Conservation (phyloP, 2,888 invertebrate genomes). For the Rhamphomyia laevipes region DNA sequence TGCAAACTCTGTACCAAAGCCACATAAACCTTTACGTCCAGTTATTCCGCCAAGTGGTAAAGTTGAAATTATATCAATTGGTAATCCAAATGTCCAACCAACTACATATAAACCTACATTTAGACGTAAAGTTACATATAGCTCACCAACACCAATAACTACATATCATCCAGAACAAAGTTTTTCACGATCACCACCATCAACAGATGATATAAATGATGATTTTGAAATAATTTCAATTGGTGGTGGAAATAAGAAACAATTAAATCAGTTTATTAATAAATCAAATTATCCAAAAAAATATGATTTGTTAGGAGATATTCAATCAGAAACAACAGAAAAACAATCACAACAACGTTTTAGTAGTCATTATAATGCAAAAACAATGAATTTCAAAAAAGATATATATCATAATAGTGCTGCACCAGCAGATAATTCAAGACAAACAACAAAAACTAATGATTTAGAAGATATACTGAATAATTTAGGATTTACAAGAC, state of each 20-base stretch:
- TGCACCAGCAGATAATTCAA: background rate
- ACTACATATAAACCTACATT: constrained; percentile 41
- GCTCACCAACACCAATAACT: constrained; percentile 12
- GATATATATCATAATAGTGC: background rate
- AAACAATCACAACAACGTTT: constrained; percentile 26
- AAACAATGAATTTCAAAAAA: constrained; percentile 20
- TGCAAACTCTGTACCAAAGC: constrained; percentile 26
- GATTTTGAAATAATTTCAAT: too few relatives aligned
- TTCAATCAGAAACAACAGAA: background rate
- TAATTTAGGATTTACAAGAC: constrained; percentile 34
- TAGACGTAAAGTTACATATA: constrained; percentile 19
- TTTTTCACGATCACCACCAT: background rate
- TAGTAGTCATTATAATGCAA: constrained; percentile 39
- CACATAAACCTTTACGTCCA: constrained; percentile 28
- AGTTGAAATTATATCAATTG: constrained; percentile 22
- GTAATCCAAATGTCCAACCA: constrained; percentile 28
- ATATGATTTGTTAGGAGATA: background rate
- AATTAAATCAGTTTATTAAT: constrained; percentile 2
- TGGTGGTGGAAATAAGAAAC: constrained; percentile 12
- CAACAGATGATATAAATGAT: too few relatives aligned
- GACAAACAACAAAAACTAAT: constrained; percentile 20
- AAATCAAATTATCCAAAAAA: background rate
- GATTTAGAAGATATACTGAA: constrained; percentile 36
- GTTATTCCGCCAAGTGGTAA: constrained; percentile 23
- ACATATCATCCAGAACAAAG: constrained; percentile 17